Evolutionary conservation across 2,797 vertebrate species (phyloP), one percentile per base, ranked within the genome.

Genomic region (Manis pentadactyla): DNA sequence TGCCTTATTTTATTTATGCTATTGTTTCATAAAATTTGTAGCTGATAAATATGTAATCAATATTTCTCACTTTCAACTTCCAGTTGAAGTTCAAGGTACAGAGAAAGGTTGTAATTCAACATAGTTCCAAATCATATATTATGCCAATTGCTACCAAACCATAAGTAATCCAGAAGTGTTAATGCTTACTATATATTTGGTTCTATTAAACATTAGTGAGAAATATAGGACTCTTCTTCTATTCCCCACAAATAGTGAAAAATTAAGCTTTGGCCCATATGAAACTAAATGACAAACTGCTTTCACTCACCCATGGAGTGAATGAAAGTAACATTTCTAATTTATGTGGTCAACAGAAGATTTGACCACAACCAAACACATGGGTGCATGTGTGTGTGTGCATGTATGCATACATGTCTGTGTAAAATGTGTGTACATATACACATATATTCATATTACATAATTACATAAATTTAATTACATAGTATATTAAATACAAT

Each of bases 1-100:
- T 51, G 7, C 23, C 49, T 87, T 39, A 55, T 59, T 95, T 89
- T 53, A 74, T 87, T 63, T 87, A n/a, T 86, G 51, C 13, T 84
- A 11, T 5, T 69, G 21, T 59, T 85, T 92, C 59, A 73, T 29
- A 82, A 69, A 83, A 92, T 18, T 86, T 86, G 42, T 34, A 55
- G 49, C n/a, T 83, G 25, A 23, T 55, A 95, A 90, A 34, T 25
- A 90, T 39, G 3, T 49, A 82, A 91, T 89, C 49, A 90, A 63
- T 96, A 86, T 77, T 64, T 57, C 61, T 88, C 37, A 95, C 17
- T 71, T 39, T 73, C 21, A 25, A 93, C 14, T 88, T 84, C 49
- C 75, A 92, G 78, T 81, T 91, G 57, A 86, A 93, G 23, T 93
- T 94, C 57, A 91, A 93, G 92, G 27, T 49, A 68, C 12, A 75